Evolutionary conservation across 1,140 invertebrate genomes (phyloP), one percentile per base, ranked within the genome.

Genomic region (Drosophila watanabei): DNA sequence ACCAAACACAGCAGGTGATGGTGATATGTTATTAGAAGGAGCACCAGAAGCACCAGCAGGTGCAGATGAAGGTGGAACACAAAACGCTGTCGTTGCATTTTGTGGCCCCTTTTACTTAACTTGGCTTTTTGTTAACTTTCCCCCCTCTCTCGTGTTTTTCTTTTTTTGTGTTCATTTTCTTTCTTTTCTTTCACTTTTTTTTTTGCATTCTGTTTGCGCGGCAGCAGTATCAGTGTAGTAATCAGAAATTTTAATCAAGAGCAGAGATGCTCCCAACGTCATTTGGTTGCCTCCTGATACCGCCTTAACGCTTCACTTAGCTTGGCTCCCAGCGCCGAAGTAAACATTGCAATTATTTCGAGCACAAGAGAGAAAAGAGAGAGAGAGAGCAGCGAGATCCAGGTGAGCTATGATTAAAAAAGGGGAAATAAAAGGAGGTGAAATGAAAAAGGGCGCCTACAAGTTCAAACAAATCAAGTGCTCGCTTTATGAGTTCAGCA

Each of bases 171-270:
- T 59, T 72, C 54, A 51, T 37, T 51, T 73, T 33, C 20, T 7
- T 52, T 49, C n/a, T 30, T 70, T 68, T 56, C 64, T 64, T 65
- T 69, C 46, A 61, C 13, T 13, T 49, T 11, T 7, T 37, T 68
- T 80, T 82, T 79, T 82, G 83, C 82, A 73, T 73, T 73, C 56
- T 61, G 71, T 73, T 72, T 51, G 68, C 71, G 46, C 54, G 68
- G 46, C 45, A 37, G 54, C 64, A 39, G 64, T 90, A 89, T 89
- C 85, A 79, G 85, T 85, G 69, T 78, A 83, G 87, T 91, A 91
- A 91, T 91, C 88, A 91, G 88, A 91, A 91, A 91, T 91, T 91
- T 91, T 91, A 91, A 91, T 91, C 88, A 91, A 91, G 84, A 85
- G 86, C 49, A 63, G 57, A 51, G 54, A 49, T 68, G 62, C 60